A percentile compares a stretch with the other conserved stretches of the same genome.
These are phyloP conservation scores for Apoda limacodes DNA, from an alignment of 2,888 invertebrate genomes.

Conservation along the genomic window DNA sequence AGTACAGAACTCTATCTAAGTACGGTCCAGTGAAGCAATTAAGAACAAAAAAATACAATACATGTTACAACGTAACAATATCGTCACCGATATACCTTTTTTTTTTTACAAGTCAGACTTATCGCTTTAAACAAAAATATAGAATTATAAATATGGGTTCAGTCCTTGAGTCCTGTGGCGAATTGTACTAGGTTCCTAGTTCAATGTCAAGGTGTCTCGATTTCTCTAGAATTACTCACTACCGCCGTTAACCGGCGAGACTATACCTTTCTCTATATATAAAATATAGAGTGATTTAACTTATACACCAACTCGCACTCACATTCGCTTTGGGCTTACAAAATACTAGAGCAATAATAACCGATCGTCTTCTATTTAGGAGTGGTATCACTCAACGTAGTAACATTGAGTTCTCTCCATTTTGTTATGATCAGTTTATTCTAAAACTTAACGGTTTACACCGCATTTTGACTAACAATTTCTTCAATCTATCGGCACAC, in stretches of 20 bases:
- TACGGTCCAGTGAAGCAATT: slow-evolving; percentile 61
- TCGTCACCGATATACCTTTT: slow-evolving; percentile 50
- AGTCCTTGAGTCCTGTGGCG: slow-evolving; percentile 37
- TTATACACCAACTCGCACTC: slow-evolving; percentile 22
- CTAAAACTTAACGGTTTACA: too few species aligned
- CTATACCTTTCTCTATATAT: slow-evolving; percentile 13
- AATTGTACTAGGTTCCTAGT: slow-evolving; percentile 22
- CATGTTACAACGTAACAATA: slow-evolving; percentile 53
- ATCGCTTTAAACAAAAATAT: slow-evolving; percentile 67
- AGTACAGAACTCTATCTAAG: slow-evolving; percentile 44
- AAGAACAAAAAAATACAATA: slow-evolving; percentile 54
- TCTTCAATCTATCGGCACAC: too few species aligned
- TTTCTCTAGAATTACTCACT: slow-evolving; percentile 21
- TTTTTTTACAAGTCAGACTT: slow-evolving; percentile 65
- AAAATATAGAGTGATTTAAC: slow-evolving; percentile 21
- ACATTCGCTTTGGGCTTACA: slow-evolving; percentile 17
- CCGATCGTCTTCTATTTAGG: slow-evolving; percentile 20
- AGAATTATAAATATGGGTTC: slow-evolving; percentile 61
- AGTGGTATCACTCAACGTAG: too few species aligned
- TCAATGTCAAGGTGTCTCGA: slow-evolving; percentile 20
- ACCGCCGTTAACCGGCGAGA: slow-evolving; percentile 16
- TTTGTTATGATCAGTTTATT: too few species aligned
- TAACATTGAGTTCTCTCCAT: too few species aligned
- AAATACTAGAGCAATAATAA: slow-evolving; percentile 20
- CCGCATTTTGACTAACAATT: too few species aligned